Percentiles rank a stretch among this genome's conserved stretches.
Conservation (phyloP, 2,888 invertebrate species). For the Pristionchus exspectatus region DNA sequence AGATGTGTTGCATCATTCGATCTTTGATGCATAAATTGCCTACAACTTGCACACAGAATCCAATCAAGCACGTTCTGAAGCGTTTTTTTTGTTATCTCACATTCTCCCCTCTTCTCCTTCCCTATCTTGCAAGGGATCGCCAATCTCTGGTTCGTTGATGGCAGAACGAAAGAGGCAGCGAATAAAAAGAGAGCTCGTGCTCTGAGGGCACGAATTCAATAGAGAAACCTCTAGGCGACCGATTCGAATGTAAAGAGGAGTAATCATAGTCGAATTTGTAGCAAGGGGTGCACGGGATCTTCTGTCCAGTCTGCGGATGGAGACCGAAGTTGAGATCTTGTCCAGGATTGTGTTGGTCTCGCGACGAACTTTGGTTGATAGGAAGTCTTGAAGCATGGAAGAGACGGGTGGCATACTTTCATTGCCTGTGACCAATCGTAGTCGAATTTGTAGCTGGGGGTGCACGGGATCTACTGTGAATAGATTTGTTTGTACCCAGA, state of each 20-base stretch:
- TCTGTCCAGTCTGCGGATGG: not conserved
- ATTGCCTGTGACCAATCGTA: not conserved
- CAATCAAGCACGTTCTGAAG: not conserved
- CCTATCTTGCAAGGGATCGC: not conserved
- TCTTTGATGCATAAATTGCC: not conserved
- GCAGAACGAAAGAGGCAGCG: not conserved
- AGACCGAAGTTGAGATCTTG: no score
- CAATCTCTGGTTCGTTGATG: constrained; percentile 22
- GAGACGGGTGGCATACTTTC: no score
- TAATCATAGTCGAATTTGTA: constrained; percentile 7
- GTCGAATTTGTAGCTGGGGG: constrained; percentile 16
- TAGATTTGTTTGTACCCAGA: not conserved
- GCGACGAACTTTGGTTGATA: no score
- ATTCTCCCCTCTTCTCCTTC: not conserved
- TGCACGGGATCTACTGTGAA: not conserved
- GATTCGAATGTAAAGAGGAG: not conserved
- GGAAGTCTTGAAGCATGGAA: no score
- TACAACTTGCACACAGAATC: not conserved
- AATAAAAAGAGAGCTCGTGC: not conserved
- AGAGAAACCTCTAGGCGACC: not conserved
- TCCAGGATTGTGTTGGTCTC: no score
- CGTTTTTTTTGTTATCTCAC: not conserved
- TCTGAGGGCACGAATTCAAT: not conserved
- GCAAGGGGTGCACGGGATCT: not conserved
- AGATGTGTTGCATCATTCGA: not conserved